Evolutionary conservation across 2,113 vertebrate species (phyloP).

Genomic region (Abramis brama): DNA sequence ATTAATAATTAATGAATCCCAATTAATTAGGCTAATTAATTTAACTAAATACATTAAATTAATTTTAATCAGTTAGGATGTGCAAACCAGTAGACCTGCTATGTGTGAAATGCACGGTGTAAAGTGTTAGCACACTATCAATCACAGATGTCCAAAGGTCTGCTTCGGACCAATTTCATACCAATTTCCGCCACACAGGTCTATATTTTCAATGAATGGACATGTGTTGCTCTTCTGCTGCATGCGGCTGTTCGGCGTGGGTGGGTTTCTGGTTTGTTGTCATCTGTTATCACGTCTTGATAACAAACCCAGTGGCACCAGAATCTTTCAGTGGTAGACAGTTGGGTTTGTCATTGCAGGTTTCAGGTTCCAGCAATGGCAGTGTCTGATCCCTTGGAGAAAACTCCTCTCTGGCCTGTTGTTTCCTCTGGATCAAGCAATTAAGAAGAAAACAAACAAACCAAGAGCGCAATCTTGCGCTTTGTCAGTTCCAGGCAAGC

Average conservation of each 20-base stretch:
- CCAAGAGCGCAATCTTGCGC: not conserved
- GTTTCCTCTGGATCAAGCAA: constrained; percentile 61
- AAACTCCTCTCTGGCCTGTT: constrained; percentile 40
- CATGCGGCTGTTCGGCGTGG: constrained; percentile 65
- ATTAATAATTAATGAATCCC: too few relatives aligned
- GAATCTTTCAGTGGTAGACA: constrained; percentile 73
- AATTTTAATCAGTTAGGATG: too few relatives aligned
- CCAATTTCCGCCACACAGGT: not conserved
- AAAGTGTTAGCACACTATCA: not conserved
- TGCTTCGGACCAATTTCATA: not conserved
- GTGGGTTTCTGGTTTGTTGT: constrained; percentile 76
- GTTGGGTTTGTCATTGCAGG: constrained; percentile 69
- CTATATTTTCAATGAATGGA: not conserved
- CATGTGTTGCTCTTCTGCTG: constrained; percentile 13
- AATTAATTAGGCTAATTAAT: too few relatives aligned
- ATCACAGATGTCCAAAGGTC: not conserved
- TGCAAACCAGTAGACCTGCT: too few relatives aligned
- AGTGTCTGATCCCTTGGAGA: constrained; percentile 44
- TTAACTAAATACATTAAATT: too few relatives aligned
- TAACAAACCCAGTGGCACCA: constrained; percentile 76
- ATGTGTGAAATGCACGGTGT: too few relatives aligned
- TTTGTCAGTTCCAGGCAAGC: not conserved
- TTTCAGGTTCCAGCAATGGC: constrained; percentile 74
- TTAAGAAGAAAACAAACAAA: constrained; percentile 49
- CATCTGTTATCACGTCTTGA: constrained; percentile 79